These are phyloP conservation scores for Recurvirostra avosetta DNA, from an alignment of 2,113 vertebrate species.

Conservation along the genomic window DNA sequence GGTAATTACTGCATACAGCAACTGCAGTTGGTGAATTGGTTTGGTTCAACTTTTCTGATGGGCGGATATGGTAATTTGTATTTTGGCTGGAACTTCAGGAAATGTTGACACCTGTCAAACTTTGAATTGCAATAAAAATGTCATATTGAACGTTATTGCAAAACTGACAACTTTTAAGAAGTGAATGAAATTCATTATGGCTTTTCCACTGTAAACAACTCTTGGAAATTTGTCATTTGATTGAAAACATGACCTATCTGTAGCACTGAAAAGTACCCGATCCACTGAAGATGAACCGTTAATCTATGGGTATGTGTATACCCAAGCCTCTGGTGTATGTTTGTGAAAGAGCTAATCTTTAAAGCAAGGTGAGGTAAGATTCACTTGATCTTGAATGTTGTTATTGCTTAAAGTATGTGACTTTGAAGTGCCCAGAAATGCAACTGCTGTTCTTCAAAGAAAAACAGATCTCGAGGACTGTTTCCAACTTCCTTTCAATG, in stretches of 20 bases:
- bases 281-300: constrained; percentile 13
- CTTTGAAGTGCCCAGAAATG: constrained; percentile 66
- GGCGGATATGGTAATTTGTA: constrained; percentile 9
- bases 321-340: constrained; percentile 1
- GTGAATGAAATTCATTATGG: constrained; percentile 40
- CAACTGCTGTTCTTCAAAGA: constrained; percentile 58
- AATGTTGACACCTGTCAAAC: constrained; percentile 62
- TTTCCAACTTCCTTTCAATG: constrained; percentile 60
- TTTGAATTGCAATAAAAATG: constrained; percentile 40
- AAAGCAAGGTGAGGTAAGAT: constrained; percentile 57
- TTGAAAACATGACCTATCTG: constrained; percentile 14
- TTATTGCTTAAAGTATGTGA: constrained; percentile 42
- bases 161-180: constrained; percentile 24
- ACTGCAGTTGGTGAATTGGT: neutral
- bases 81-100: constrained; percentile 30
- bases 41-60: constrained; percentile 32
- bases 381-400: constrained; percentile 40
- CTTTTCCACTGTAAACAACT: constrained; percentile 35
- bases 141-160: constrained; percentile 11
- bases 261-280: neutral
- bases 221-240: constrained; percentile 17
- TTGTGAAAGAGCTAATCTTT: constrained; percentile 45
- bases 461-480: constrained; percentile 19
- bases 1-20: neutral
- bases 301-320: neutral